Percentiles rank a stretch among this genome's conserved stretches.
Evolutionary conservation across 2,797 vertebrate species (phyloP).

Genomic region (Dendrocincla fuliginosa): DNA sequence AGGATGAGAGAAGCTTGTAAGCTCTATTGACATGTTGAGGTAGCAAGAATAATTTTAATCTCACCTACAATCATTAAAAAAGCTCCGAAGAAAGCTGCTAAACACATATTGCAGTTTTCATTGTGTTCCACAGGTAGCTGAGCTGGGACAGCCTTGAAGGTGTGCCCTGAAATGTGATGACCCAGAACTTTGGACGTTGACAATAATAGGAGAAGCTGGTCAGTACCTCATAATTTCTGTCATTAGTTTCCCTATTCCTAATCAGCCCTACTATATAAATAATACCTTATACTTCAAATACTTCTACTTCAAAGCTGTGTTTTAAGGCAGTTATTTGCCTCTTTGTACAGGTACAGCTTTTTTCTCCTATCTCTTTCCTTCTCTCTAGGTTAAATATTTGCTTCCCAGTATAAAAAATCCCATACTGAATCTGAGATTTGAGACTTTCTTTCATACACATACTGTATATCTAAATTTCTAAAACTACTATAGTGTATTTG

Average conservation of each 20-base stretch:
- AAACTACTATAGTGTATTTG: neutral
- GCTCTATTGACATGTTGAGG: neutral
- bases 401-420: neutral
- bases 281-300: neutral
- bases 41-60: neutral
- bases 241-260: neutral
- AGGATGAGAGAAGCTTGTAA: neutral
- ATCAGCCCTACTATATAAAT: neutral
- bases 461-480: neutral
- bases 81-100: neutral
- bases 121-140: neutral
- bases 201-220: neutral
- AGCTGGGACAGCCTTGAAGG: neutral
- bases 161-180: neutral
- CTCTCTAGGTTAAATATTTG: neutral
- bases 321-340: neutral
- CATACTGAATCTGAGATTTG: neutral
- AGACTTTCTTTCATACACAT: neutral
- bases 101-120: neutral
- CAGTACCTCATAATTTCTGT: neutral
- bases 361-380: neutral
- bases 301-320: neutral
- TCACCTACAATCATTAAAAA: neutral
- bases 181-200: neutral
- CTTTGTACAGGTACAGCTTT: neutral